These are phyloP conservation scores for Lycopodina hypogea DNA, from an alignment of 37 sponge, comb jelly and placozoan genomes.

Conservation along the genomic window DNA sequence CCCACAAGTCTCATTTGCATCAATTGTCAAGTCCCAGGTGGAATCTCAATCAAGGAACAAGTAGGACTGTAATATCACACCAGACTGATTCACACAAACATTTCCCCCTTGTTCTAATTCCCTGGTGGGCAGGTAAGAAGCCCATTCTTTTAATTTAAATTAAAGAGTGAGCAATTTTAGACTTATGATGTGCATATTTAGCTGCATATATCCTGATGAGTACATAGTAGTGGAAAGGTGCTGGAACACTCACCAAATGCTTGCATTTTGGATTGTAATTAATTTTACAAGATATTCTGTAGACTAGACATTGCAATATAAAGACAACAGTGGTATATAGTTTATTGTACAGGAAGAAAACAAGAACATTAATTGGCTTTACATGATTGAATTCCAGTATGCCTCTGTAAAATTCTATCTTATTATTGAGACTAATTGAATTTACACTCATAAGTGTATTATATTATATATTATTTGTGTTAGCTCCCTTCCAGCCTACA, in stretches of 20 bases:
- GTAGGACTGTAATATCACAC: background rate
- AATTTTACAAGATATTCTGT: background rate
- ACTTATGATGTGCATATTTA: slow-evolving; percentile 31
- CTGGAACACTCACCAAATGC: background rate
- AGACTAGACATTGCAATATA: slow-evolving; percentile 1
- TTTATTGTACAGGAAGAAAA: too few species aligned
- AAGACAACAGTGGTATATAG: too few species aligned
- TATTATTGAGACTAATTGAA: too few species aligned
- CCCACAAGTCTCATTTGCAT: slow-evolving; percentile 61
- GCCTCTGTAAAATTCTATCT: too few species aligned
- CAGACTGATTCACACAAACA: too few species aligned
- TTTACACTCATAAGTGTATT: too few species aligned
- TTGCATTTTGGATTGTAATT: background rate
- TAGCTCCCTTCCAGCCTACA: too few species aligned
- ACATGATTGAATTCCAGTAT: too few species aligned
- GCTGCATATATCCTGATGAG: slow-evolving; percentile 48
- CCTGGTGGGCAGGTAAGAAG: slow-evolving; percentile 1
- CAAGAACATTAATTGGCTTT: too few species aligned
- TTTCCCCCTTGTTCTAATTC: too few species aligned
- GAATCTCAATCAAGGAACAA: background rate
- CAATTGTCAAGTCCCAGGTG: slow-evolving; percentile 35
- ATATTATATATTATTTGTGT: too few species aligned
- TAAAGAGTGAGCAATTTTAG: slow-evolving; percentile 59
- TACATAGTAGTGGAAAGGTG: slow-evolving; percentile 56
- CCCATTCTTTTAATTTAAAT: slow-evolving; percentile 28